These are phyloP conservation scores for Stigmatopora nigra DNA, from an alignment of 2,113 vertebrate species.

Conservation along the genomic window DNA sequence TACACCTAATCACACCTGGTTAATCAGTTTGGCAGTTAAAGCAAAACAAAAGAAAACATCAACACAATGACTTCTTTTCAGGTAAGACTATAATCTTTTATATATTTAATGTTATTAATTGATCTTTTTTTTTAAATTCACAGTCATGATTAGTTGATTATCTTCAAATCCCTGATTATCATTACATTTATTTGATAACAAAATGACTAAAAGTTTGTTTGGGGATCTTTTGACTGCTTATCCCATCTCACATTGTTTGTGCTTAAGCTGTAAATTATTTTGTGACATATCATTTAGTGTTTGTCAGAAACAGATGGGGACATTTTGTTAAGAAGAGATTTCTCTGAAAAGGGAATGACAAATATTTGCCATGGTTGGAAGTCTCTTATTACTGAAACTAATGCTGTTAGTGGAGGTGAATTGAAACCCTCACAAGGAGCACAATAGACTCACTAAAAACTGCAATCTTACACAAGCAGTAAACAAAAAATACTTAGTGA, in stretches of 20 bases:
- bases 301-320: not conserved
- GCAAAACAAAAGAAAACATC: too few relatives aligned
- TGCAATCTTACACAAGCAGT: conserved; percentile 19
- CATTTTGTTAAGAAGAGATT: conserved; percentile 10
- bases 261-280: not conserved
- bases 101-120: too few relatives aligned
- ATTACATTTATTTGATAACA: too few relatives aligned
- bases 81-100: too few relatives aligned
- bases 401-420: conserved; percentile 45
- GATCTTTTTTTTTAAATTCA: too few relatives aligned
- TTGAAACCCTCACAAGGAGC: conserved; percentile 45
- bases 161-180: too few relatives aligned
- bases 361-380: conserved; percentile 55
- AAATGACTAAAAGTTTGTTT: not conserved
- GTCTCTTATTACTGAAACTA: conserved; percentile 41
- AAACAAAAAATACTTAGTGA: conserved; percentile 18
- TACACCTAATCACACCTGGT: too few relatives aligned
- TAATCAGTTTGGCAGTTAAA: too few relatives aligned
- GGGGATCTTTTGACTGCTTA: not conserved
- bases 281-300: not conserved
- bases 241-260: not conserved
- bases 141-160: too few relatives aligned
- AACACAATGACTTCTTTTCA: too few relatives aligned
- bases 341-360: conserved; percentile 53
- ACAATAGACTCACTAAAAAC: conserved; percentile 35